phyloP scores from a whole-genome alignment of 2,888 invertebrate genomes.

The Himalopsyche kuldschensis region DNA sequence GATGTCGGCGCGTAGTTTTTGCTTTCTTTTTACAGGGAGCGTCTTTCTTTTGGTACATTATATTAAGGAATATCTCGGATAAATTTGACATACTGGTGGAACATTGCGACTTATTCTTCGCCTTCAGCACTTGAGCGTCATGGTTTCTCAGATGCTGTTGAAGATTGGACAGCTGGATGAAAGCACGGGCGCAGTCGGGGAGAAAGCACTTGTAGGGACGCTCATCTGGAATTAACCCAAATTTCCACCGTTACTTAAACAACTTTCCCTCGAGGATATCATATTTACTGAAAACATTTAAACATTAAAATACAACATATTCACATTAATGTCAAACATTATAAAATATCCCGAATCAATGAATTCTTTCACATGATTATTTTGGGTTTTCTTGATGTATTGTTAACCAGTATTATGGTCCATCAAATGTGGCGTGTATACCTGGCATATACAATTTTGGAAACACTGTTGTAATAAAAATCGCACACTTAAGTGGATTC shows the following conservation, averaged over 20 bases:
- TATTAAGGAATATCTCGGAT: slow-evolving; percentile 37
- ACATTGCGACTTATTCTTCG: slow-evolving; percentile 58
- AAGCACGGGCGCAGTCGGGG: slow-evolving; percentile 93
- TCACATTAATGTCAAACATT: too few relatives aligned
- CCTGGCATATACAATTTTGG: too few relatives aligned
- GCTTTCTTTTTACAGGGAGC: background rate
- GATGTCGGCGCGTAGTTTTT: background rate
- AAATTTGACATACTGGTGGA: slow-evolving; percentile 39
- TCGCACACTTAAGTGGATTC: too few relatives aligned
- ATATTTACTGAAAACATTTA: background rate
- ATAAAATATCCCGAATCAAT: too few relatives aligned
- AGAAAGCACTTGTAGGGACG: slow-evolving; percentile 96
- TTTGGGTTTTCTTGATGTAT: too few relatives aligned
- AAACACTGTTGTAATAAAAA: too few relatives aligned
- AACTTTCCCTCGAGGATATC: background rate
- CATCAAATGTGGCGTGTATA: too few relatives aligned
- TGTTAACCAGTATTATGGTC: too few relatives aligned
- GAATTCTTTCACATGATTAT: too few relatives aligned
- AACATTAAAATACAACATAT: background rate
- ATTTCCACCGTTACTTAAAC: background rate
- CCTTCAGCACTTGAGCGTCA: slow-evolving; percentile 92
- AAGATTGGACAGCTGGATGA: slow-evolving; percentile 94
- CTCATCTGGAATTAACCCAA: slow-evolving; percentile 73
- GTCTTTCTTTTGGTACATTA: background rate
- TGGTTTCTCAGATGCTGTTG: slow-evolving; percentile 96